These are phyloP conservation scores for Hemicentrotus pulcherrimus DNA, from an alignment of 35 echinoderm and acorn worm species.

Conservation along the genomic window DNA sequence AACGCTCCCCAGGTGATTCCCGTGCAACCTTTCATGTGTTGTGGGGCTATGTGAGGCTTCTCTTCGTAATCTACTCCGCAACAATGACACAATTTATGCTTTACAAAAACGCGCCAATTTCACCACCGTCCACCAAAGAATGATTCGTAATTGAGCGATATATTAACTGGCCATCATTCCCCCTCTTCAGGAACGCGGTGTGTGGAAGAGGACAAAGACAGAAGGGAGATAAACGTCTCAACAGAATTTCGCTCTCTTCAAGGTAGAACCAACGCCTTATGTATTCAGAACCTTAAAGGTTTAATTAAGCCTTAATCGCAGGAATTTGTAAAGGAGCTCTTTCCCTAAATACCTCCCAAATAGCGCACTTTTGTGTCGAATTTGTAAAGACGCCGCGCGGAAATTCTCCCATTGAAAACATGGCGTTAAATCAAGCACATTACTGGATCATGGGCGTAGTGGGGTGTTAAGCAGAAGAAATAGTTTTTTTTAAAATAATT, in stretches of 20 bases:
- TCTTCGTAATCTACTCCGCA: neutral
- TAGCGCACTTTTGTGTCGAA: neutral
- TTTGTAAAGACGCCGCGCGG: neutral
- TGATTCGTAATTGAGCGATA: conserved; percentile 21
- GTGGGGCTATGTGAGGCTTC: neutral
- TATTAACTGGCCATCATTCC: neutral
- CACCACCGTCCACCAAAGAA: neutral
- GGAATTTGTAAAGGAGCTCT: neutral
- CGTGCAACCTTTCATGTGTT: neutral
- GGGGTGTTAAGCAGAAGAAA: neutral
- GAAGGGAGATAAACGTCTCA: neutral
- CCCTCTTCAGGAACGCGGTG: neutral
- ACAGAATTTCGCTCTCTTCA: neutral
- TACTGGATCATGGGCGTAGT: neutral
- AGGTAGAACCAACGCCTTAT: neutral
- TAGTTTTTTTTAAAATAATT: neutral
- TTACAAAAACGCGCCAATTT: conserved; percentile 15
- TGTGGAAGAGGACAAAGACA: neutral
- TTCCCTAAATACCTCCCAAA: neutral
- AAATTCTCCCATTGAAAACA: neutral
- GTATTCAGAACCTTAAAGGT: neutral
- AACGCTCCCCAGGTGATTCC: neutral
- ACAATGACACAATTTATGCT: conserved; percentile 5
- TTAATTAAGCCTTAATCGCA: conserved; percentile 24
- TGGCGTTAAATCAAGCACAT: neutral